These are phyloP conservation scores for Euwallacea similis DNA, from an alignment of 1,140 invertebrate genomes.

Conservation along the genomic window DNA sequence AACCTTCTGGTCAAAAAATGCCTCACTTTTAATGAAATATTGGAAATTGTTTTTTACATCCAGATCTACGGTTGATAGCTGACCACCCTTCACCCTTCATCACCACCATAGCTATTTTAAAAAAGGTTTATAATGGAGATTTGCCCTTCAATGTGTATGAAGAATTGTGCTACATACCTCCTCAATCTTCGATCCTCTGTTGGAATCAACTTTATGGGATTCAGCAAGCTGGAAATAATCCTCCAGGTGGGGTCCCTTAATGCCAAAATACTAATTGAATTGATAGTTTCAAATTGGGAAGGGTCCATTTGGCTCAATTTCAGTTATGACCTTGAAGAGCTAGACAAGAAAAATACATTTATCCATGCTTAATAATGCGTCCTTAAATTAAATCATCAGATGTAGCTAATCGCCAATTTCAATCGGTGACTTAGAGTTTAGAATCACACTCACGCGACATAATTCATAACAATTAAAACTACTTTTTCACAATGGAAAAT, in stretches of 20 bases:
- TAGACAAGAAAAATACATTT: no score
- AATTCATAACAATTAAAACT: no score
- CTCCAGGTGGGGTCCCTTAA: neutral
- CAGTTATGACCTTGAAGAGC: no score
- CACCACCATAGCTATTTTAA: neutral
- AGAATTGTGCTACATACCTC: neutral
- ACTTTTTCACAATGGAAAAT: no score
- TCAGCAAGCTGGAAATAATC: neutral
- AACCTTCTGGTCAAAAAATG: no score
- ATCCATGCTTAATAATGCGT: no score
- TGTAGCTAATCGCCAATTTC: no score
- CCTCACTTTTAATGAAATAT: neutral
- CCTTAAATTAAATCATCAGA: no score
- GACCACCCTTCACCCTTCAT: neutral
- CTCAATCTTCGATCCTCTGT: neutral
- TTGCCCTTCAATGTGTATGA: neutral
- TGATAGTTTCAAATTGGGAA: neutral
- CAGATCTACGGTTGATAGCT: neutral
- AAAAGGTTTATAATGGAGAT: neutral
- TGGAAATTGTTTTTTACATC: neutral
- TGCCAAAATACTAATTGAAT: conserved; percentile 1
- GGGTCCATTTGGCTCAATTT: neutral
- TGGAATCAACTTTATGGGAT: conserved; percentile 6
- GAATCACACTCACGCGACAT: no score
- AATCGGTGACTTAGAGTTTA: no score